Evolutionary conservation across 2,113 vertebrate species (phyloP).

Genomic region (Dendropsophus ebraccatus): DNA sequence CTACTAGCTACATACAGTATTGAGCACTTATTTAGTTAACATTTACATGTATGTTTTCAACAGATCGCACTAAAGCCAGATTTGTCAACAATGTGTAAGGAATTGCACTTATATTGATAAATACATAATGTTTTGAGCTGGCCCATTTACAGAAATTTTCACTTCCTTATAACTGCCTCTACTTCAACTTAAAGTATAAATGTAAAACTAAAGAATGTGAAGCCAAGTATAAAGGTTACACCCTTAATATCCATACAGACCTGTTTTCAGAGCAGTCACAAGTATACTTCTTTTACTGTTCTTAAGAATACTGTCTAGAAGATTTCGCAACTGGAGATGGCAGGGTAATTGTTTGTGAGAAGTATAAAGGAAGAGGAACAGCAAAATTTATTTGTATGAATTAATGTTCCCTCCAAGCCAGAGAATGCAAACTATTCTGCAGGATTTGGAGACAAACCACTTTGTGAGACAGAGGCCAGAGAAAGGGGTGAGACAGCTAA

Average conservation of each 20-base stretch:
- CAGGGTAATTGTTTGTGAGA: background rate
- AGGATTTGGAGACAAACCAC: constrained; percentile 65
- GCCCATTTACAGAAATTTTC: background rate
- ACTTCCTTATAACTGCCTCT: constrained; percentile 2
- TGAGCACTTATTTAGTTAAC: too few relatives aligned
- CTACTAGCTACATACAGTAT: too few relatives aligned
- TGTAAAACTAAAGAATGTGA: background rate
- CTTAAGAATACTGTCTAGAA: background rate
- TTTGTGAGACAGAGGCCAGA: constrained; percentile 66
- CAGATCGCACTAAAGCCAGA: background rate
- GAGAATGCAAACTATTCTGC: constrained; percentile 73
- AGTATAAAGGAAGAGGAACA: background rate
- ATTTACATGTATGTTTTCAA: too few relatives aligned
- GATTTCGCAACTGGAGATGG: background rate
- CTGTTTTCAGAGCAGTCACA: constrained; percentile 18
- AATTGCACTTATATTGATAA: too few relatives aligned
- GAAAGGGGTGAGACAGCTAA: constrained; percentile 12
- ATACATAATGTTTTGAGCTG: background rate
- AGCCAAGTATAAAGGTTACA: background rate
- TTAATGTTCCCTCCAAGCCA: constrained; percentile 71
- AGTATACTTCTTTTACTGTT: background rate
- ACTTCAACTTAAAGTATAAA: background rate
- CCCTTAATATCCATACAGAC: background rate
- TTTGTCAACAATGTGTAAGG: too few relatives aligned
- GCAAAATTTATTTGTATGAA: constrained; percentile 70